phyloP scores from a whole-genome alignment of 2,888 invertebrate species.

The Hanleya hanleyi region DNA sequence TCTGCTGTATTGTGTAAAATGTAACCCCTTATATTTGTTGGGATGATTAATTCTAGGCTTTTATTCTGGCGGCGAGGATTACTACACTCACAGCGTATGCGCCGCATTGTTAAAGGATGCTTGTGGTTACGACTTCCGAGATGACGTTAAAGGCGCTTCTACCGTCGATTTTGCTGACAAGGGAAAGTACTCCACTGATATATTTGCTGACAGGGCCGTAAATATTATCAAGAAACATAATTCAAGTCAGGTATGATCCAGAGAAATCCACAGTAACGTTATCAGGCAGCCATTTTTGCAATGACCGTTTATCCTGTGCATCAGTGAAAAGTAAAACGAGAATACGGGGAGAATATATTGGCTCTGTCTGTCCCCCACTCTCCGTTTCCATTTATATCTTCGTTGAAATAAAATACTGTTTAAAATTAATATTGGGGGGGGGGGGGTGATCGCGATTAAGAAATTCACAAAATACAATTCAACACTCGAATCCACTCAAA shows the following conservation, averaged over 20 bases:
- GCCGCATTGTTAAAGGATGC: neutral
- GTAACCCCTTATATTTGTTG: neutral
- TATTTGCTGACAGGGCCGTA: neutral
- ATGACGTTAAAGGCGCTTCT: neutral
- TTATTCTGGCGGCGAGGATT: slow-evolving; percentile 70
- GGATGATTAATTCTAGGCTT: slow-evolving; percentile 60
- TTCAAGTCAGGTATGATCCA: neutral
- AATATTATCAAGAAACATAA: neutral
- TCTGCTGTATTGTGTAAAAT: neutral
- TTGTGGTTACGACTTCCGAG: neutral
- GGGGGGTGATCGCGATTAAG: no score
- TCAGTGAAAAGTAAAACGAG: no score
- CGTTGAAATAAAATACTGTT: no score
- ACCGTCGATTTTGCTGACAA: neutral
- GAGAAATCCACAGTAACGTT: no score
- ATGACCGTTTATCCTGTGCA: no score
- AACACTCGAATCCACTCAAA: no score
- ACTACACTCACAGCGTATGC: slow-evolving; percentile 53
- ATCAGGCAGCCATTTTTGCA: no score
- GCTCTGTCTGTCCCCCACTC: no score
- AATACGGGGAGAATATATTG: no score
- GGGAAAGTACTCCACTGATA: neutral
- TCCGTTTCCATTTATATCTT: no score
- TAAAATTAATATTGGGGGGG: no score
- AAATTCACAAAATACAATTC: no score